These are phyloP conservation scores for Liolophura sinensis DNA, from an alignment of 1,140 invertebrate genomes.

Conservation along the genomic window DNA sequence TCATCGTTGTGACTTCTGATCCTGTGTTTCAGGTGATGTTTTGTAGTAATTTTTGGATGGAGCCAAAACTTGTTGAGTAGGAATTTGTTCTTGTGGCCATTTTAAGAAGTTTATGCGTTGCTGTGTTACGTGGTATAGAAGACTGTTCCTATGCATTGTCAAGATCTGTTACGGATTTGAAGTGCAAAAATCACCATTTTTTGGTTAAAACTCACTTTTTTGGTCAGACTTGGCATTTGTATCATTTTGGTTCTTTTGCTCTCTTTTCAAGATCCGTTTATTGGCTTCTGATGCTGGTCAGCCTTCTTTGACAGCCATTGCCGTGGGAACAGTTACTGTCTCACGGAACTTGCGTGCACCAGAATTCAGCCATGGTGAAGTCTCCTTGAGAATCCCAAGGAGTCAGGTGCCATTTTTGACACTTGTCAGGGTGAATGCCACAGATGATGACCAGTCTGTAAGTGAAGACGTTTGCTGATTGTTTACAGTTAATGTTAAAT, in stretches of 20 bases:
- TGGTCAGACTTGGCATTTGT: too few relatives aligned
- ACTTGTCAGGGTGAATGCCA: constrained; percentile 32
- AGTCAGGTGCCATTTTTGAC: constrained; percentile 17
- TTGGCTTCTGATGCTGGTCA: constrained; percentile 28
- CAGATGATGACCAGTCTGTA: constrained; percentile 35
- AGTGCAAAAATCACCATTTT: constrained; percentile 1
- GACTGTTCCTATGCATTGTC: neutral
- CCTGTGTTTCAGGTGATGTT: too few relatives aligned
- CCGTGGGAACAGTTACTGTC: constrained; percentile 28
- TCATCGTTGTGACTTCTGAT: too few relatives aligned
- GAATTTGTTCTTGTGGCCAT: neutral
- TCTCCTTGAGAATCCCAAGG: constrained; percentile 7
- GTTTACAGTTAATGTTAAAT: neutral
- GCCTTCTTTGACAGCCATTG: constrained; percentile 29
- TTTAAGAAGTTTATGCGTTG: neutral
- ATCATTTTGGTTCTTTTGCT: neutral
- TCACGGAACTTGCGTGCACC: constrained; percentile 34
- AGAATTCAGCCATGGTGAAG: constrained; percentile 19
- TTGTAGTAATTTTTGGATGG: too few relatives aligned
- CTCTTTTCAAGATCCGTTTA: constrained; percentile 23
- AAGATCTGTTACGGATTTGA: constrained; percentile 2
- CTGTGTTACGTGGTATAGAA: neutral
- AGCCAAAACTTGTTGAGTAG: neutral
- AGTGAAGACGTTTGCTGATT: constrained; percentile 10
- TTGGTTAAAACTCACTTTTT: neutral